phyloP scores from a whole-genome alignment of 2,797 vertebrate species.

The Botia almorhae region DNA sequence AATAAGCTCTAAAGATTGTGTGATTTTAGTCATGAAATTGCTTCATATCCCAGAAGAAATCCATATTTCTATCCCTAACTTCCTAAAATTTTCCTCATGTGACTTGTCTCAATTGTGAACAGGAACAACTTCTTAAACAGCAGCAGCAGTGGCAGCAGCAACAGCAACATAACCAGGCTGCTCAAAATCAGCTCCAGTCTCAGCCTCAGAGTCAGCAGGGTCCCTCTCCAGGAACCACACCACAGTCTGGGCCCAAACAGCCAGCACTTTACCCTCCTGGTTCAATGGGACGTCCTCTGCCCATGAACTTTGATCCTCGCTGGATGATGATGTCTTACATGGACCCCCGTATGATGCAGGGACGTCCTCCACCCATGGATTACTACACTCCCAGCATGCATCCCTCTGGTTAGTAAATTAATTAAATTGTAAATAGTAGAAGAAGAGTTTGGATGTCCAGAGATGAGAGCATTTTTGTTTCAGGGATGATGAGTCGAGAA shows the following conservation, averaged over 20 bases:
- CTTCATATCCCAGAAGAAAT: background rate
- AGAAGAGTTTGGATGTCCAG: background rate
- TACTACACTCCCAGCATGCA: conserved; percentile 89
- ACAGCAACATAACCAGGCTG: conserved; percentile 81
- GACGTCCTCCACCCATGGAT: conserved; percentile 87
- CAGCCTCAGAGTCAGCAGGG: conserved; percentile 77
- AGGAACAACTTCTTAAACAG: conserved; percentile 85
- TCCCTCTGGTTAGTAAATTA: conserved; percentile 79
- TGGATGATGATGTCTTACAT: conserved; percentile 96
- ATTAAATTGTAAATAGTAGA: conserved; percentile 1
- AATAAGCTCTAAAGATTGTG: too few relatives aligned
- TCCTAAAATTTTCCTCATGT: background rate
- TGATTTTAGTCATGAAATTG: background rate
- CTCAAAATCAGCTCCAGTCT: conserved; percentile 72
- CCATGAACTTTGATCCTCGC: conserved; percentile 92
- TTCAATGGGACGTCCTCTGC: conserved; percentile 85
- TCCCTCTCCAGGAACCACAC: conserved; percentile 73
- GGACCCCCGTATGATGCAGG: conserved; percentile 92
- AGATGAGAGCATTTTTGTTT: conserved; percentile 1
- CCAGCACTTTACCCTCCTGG: conserved; percentile 82
- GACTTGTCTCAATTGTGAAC: background rate
- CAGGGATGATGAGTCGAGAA: conserved; percentile 88
- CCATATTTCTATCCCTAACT: too few relatives aligned
- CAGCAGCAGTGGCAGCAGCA: conserved; percentile 70
- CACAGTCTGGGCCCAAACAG: conserved; percentile 78